phyloP scores from a whole-genome alignment of 2,113 vertebrate genomes.

The Sander lucioperca region DNA sequence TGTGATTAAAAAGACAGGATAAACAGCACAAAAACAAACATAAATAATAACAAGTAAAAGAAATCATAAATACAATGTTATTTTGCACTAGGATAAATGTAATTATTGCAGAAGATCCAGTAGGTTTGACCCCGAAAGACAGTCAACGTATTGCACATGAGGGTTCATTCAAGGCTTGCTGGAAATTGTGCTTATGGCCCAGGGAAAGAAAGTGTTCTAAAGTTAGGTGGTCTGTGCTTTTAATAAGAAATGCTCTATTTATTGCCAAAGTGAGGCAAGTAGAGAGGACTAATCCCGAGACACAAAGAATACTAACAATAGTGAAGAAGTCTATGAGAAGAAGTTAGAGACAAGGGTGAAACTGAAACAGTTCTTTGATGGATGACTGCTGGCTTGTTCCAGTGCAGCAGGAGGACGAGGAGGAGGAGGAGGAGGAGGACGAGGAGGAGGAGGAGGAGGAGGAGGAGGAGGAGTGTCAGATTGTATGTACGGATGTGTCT shows the following conservation, averaged over 20 bases:
- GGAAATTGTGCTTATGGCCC: too few relatives aligned
- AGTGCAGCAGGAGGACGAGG: neutral
- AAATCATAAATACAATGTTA: too few relatives aligned
- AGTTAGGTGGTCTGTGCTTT: too few relatives aligned
- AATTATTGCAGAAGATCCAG: too few relatives aligned
- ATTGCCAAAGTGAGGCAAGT: neutral
- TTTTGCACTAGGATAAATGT: too few relatives aligned
- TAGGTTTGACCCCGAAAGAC: too few relatives aligned
- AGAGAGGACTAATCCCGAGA: neutral
- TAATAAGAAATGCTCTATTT: neutral
- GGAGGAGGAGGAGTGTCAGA: neutral
- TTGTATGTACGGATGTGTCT: slow-evolving; percentile 28
- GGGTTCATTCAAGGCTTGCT: too few relatives aligned
- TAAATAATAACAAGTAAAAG: too few relatives aligned
- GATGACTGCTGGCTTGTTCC: neutral
- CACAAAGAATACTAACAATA: neutral
- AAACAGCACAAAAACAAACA: too few relatives aligned
- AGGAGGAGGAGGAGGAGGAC: slow-evolving; percentile 13
- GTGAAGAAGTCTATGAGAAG: neutral
- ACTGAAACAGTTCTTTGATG: neutral
- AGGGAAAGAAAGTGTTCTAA: too few relatives aligned
- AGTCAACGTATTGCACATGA: too few relatives aligned
- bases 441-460: slow-evolving; percentile 8
- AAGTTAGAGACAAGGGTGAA: slow-evolving; percentile 1
- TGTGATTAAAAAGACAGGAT: too few relatives aligned